Evolutionary conservation across 2,888 invertebrate genomes (phyloP).

Genomic region (Nemurella pictetii): DNA sequence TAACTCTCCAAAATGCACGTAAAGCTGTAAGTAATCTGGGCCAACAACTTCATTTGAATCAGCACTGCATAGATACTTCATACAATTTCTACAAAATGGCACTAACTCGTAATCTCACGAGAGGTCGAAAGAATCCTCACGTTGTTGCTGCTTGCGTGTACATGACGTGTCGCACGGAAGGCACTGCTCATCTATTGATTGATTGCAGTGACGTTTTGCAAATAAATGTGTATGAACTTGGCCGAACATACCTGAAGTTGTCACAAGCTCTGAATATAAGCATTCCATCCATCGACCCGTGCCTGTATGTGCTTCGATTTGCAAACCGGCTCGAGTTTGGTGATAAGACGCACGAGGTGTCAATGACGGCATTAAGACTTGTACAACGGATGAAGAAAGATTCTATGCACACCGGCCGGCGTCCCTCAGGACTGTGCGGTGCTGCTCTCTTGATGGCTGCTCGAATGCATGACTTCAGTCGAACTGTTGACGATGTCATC

Average conservation of each 20-base stretch:
- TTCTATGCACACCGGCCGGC: conserved; percentile 92
- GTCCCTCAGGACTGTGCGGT: conserved; percentile 97
- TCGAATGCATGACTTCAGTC: conserved; percentile 86
- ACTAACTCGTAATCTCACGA: conserved; percentile 77
- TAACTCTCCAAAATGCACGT: conserved; percentile 86
- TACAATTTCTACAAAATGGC: conserved; percentile 95
- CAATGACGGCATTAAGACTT: conserved; percentile 89
- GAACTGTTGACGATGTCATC: conserved; percentile 85
- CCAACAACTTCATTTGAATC: conserved; percentile 82
- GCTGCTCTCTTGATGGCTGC: conserved; percentile 95
- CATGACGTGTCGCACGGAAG: conserved; percentile 93
- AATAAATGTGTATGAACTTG: conserved; percentile 94
- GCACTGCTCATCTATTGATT: conserved; percentile 91
- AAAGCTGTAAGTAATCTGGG: conserved; percentile 84
- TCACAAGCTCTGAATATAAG: conserved; percentile 88
- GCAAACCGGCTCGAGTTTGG: conserved; percentile 91
- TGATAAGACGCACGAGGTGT: conserved; percentile 91
- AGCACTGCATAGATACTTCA: conserved; percentile 91
- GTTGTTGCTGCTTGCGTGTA: conserved; percentile 98
- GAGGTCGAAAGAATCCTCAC: conserved; percentile 86
- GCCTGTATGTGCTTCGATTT: conserved; percentile 92
- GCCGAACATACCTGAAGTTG: conserved; percentile 87
- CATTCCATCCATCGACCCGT: conserved; percentile 91
- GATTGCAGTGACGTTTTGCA: conserved; percentile 98
- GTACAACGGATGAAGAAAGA: conserved; percentile 98